These are phyloP conservation scores for Scaptomyza pallida DNA, from an alignment of 1,140 invertebrate species.

Conservation along the genomic window DNA sequence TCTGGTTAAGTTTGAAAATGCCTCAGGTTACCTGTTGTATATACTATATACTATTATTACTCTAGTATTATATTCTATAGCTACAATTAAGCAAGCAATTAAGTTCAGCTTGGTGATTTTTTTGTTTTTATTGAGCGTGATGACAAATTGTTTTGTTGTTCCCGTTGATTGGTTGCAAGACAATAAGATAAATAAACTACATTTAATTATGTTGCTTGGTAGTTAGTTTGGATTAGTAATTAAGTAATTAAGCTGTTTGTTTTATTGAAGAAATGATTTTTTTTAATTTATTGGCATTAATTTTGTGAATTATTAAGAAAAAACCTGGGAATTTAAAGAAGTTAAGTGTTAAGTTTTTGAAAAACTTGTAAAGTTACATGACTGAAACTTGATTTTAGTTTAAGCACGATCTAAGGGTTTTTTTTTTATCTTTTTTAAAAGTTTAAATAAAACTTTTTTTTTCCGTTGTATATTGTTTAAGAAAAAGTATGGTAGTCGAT, in stretches of 20 bases:
- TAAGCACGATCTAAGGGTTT: too few relatives aligned
- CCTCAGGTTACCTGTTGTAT: conserved; percentile 29
- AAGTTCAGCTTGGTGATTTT: conserved; percentile 7
- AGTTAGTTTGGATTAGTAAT: background rate
- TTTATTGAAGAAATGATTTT: background rate
- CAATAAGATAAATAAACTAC: conserved; percentile 6
- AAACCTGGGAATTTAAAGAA: too few relatives aligned
- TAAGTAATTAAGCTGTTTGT: background rate
- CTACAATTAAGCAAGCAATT: conserved; percentile 25
- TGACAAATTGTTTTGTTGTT: conserved; percentile 56
- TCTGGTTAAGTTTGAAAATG: conserved; percentile 27
- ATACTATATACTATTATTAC: conserved; percentile 4
- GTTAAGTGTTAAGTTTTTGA: too few relatives aligned
- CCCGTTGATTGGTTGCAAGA: conserved; percentile 31
- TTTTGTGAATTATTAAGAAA: too few relatives aligned
- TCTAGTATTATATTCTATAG: conserved; percentile 3
- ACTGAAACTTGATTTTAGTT: too few relatives aligned
- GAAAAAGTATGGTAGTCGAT: too few relatives aligned
- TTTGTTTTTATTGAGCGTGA: conserved; percentile 9
- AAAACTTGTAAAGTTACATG: too few relatives aligned
- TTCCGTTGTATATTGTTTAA: too few relatives aligned
- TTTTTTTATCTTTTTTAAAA: too few relatives aligned
- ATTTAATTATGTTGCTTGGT: conserved; percentile 20
- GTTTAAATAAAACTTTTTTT: too few relatives aligned
- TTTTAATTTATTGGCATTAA: background rate